phyloP scores from a whole-genome alignment of 2,888 invertebrate species.

The Philereme vetulata region DNA sequence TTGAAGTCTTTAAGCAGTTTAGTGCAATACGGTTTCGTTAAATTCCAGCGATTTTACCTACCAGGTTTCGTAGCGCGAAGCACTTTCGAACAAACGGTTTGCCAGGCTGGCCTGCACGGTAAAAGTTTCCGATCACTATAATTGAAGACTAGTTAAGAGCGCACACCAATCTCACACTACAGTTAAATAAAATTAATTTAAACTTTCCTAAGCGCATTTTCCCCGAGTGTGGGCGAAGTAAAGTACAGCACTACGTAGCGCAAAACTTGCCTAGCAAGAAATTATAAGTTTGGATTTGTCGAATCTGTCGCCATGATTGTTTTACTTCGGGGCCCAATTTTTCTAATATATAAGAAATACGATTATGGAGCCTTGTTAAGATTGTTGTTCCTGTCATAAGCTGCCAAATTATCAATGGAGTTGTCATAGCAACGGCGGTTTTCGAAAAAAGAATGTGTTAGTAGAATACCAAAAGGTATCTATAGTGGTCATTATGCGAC shows the following conservation, averaged over 20 bases:
- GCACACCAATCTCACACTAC: slow-evolving; percentile 30
- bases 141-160: slow-evolving; percentile 29
- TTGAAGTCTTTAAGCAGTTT: slow-evolving; percentile 21
- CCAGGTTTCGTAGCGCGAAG: background rate
- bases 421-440: too few relatives aligned
- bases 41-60: background rate
- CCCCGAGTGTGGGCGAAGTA: slow-evolving; percentile 14
- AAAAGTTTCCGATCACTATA: slow-evolving; percentile 27
- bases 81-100: slow-evolving; percentile 5
- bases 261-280: background rate
- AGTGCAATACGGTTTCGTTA: slow-evolving; percentile 11
- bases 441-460: too few relatives aligned
- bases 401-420: too few relatives aligned
- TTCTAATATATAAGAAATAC: too few relatives aligned
- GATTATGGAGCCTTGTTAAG: too few relatives aligned
- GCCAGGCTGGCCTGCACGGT: slow-evolving; percentile 16
- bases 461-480: too few relatives aligned
- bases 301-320: too few relatives aligned
- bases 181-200: slow-evolving; percentile 33
- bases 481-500: too few relatives aligned
- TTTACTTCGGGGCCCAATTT: too few relatives aligned
- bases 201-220: slow-evolving; percentile 32
- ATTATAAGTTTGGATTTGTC: too few relatives aligned
- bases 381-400: too few relatives aligned
- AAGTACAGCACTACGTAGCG: slow-evolving; percentile 3